These are phyloP conservation scores for Eucriotettix oculatus DNA, from an alignment of 2,888 invertebrate genomes.

Conservation along the genomic window DNA sequence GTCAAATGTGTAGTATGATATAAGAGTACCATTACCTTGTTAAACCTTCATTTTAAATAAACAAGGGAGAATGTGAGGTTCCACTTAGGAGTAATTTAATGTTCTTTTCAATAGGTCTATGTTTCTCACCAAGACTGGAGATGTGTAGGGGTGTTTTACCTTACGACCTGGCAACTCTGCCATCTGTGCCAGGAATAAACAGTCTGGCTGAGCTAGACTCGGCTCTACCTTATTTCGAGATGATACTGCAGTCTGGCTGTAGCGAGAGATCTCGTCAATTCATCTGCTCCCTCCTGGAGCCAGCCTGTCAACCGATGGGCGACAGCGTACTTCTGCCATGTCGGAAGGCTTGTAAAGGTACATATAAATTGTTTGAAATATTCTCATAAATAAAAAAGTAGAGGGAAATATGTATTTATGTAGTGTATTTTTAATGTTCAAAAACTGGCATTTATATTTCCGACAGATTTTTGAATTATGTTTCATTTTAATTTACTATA, in stretches of 20 bases:
- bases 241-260: slow-evolving; percentile 43
- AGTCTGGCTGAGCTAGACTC: slow-evolving; percentile 26
- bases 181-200: slow-evolving; percentile 23
- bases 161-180: slow-evolving; percentile 42
- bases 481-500: no score
- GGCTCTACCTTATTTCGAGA: slow-evolving; percentile 38
- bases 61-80: no score
- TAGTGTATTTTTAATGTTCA: no score
- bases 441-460: no score
- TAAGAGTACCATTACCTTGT: no score
- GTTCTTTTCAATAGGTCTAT: slow-evolving; percentile 14
- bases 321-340: slow-evolving; percentile 43
- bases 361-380: background rate
- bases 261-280: slow-evolving; percentile 43
- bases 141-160: slow-evolving; percentile 48
- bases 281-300: slow-evolving; percentile 44
- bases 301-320: slow-evolving; percentile 44
- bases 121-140: slow-evolving; percentile 33
- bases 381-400: no score
- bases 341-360: slow-evolving; percentile 46
- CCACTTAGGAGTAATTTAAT: no score
- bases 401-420: no score
- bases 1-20: no score
- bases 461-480: no score
- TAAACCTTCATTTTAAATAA: no score